Base-by-base conservation (phyloP, 2,113 vertebrate genomes). In the Notarius lentiginosus region DNA sequence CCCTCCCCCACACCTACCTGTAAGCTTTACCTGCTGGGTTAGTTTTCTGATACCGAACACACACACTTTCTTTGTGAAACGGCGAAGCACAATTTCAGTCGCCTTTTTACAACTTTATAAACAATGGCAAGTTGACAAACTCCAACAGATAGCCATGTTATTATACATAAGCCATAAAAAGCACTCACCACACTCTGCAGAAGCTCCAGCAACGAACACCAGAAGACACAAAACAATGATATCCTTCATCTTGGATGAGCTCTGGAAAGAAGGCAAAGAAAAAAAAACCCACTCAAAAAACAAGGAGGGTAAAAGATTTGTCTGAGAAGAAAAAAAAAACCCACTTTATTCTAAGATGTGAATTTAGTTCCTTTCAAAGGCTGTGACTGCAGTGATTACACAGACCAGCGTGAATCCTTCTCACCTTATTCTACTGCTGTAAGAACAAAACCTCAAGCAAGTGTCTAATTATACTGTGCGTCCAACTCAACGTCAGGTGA, bases 191-290 rank as follows among this genome's bases (percentile, higher is more conserved):
- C 90, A 89, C 11, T 91, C 41, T 6, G 93, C 93, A 0, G 89
- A 92, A 1, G 91, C 91, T 66, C 75, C 89, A 0, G 82, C 91
- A 2, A 91, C 91, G 0, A 94, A 49, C 7, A 90, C 84, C 49
- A 89, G 68, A 9, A 95, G 41, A 3, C 92, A 10, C 8, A 93
- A 27, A 14, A 73, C 24, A 63, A 95, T 90, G 90, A 91, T 91
- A 55, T 89, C 7, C 2, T 92, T 94, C 94, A 95, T 95, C 5
- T 4, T 89, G 66, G 22, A 5, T 18, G 9, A 77, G 56, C 65
- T 84, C 41, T 79, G 84, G 27, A 82, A n/a, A 51, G 0, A 66
- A 2, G 1, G 12, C n/a, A 7, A 17, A 41, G 17, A 41, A 53
- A 41, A 41, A 30, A 41, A 41, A 41, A 41, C 34, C 34, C 14